Percentiles rank a stretch among this genome's conserved stretches.
Conservation (phyloP, 2,888 invertebrate species). For the Globia sparganii region DNA sequence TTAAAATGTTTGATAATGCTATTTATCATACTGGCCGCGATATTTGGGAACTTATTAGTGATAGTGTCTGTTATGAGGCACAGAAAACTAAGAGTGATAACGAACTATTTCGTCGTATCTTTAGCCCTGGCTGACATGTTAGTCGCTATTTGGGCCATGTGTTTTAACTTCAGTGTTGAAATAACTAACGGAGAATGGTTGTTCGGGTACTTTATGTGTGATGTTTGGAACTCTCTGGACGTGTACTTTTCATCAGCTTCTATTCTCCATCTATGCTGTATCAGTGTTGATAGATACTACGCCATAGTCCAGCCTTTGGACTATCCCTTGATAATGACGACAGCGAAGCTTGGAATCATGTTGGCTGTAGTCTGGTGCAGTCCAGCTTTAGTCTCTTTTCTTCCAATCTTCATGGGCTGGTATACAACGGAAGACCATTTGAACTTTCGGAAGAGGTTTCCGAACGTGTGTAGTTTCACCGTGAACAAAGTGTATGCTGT, state of each 20-base stretch:
- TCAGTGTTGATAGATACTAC: slow-evolving; percentile 96
- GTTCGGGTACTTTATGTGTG: slow-evolving; percentile 97
- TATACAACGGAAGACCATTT: slow-evolving; percentile 96
- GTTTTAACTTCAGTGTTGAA: slow-evolving; percentile 97
- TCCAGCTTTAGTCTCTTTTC: slow-evolving; percentile 97
- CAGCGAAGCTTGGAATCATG: slow-evolving; percentile 94
- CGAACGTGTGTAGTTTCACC: slow-evolving; percentile 94
- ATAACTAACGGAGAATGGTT: slow-evolving; percentile 96
- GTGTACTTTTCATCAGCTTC: slow-evolving; percentile 98
- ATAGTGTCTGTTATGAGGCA: slow-evolving; percentile 95
- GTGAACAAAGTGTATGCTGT: slow-evolving; percentile 97
- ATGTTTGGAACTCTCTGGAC: slow-evolving; percentile 98
- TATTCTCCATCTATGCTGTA: slow-evolving; percentile 98
- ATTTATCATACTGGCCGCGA: slow-evolving; percentile 96
- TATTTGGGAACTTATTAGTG: slow-evolving; percentile 97
- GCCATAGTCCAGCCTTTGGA: slow-evolving; percentile 98
- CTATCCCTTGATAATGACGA: slow-evolving; percentile 98
- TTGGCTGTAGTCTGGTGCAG: slow-evolving; percentile 97
- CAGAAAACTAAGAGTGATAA: slow-evolving; percentile 94
- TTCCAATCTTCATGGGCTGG: slow-evolving; percentile 98
- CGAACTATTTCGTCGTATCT: slow-evolving; percentile 99
- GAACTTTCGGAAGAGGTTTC: slow-evolving; percentile 92
- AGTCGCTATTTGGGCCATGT: slow-evolving; percentile 98
- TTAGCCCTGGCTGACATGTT: slow-evolving; percentile 98
- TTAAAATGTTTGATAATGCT: slow-evolving; percentile 96